Evolutionary conservation across 2,797 vertebrate genomes (phyloP), one percentile per base, ranked within the genome.

Genomic region (Kryptopterus vitreolus): DNA sequence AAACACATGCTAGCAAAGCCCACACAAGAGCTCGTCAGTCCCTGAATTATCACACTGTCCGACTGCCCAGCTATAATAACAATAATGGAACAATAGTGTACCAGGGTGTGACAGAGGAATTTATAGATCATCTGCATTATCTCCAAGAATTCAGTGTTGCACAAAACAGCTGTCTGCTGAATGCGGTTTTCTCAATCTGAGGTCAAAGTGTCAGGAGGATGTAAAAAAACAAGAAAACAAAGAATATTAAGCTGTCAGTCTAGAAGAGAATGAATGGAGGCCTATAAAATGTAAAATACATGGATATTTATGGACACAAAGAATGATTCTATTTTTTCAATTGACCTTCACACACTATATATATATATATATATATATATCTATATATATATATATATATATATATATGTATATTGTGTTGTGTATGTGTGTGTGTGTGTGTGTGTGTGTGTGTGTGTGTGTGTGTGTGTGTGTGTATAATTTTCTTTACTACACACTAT

Each of bases 141-240:
- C 26, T 69, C 53, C 24, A 52, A 76, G 26, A 70, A 48, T 53
- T 33, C 55, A 16, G 33, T 38, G 31, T 73, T 58, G 38, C 61
- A 24, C 53, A 38, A 61, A 61, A 58, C 11, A 63, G 33, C 50
- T 59, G 72, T 68, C 55, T 61, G 26, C 72, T 76, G 63, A 55
- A 43, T 33, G 71, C 26, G 31, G 66, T 57, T 35, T 24, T 75
- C 52, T 86, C 90, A 91, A 87, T 55, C 89, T 92, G 86, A 81
- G 63, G 63, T 81, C 62, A 62, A 43, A 31, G 55, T 46, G 38
- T 16, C 63, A 76, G 10, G 35, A 50, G 12, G 24, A 58, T 57
- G 9, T 57, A n/a, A n/a, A n/a, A n/a, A n/a, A n/a, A n/a, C n/a
- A n/a, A n/a, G 33, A 66, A 63, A 66, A 76, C 62, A 76, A 50